These are phyloP conservation scores for Phyllostomus hastatus DNA, from an alignment of 2,113 vertebrate genomes.

Conservation along the genomic window DNA sequence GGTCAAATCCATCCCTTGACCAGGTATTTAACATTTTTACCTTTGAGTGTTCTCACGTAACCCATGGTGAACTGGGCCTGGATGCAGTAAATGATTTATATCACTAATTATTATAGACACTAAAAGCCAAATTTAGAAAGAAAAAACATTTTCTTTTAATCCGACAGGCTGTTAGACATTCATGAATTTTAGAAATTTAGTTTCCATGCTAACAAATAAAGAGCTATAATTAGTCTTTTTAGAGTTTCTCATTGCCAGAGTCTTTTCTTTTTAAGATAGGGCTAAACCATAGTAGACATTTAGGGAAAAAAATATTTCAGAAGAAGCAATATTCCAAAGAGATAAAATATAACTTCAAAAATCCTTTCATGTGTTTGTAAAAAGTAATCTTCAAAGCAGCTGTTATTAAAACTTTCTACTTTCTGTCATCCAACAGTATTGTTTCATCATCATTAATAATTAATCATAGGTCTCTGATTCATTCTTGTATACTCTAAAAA, in stretches of 20 bases:
- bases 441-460: constrained; percentile 80
- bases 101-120: background rate
- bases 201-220: constrained; percentile 31
- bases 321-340: constrained; percentile 35
- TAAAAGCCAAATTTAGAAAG: background rate
- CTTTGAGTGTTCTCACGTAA: background rate
- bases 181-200: constrained; percentile 31
- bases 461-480: constrained; percentile 82
- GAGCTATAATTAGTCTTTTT: background rate
- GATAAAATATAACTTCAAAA: constrained; percentile 59
- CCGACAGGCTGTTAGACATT: background rate
- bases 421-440: constrained; percentile 77
- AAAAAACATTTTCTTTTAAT: background rate
- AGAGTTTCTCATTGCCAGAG: background rate
- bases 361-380: constrained; percentile 73
- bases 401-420: constrained; percentile 77
- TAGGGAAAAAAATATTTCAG: constrained; percentile 33
- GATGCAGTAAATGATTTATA: background rate
- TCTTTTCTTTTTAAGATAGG: constrained; percentile 19
- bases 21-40: background rate
- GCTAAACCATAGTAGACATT: background rate
- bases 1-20: background rate
- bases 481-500: constrained; percentile 76
- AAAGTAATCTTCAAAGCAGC: constrained; percentile 72
- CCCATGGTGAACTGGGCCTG: background rate